phyloP scores from a whole-genome alignment of 1,140 invertebrate species.

The Drosophila littoralis region DNA sequence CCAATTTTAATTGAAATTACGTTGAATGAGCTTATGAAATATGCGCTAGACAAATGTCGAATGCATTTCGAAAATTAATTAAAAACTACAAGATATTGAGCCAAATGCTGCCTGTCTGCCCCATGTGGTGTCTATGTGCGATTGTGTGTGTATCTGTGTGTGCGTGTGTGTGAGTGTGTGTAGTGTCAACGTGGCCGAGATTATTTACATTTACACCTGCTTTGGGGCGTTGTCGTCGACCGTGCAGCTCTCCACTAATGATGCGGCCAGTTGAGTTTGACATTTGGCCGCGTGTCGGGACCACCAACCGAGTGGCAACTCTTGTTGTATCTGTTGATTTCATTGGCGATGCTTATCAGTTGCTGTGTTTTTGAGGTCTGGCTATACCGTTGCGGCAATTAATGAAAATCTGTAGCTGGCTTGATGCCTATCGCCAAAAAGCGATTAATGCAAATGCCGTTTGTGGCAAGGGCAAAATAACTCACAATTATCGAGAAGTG shows the following conservation, averaged over 20 bases:
- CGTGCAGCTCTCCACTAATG: slow-evolving; percentile 63
- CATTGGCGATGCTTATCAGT: slow-evolving; percentile 68
- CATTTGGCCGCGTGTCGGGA: slow-evolving; percentile 58
- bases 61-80: slow-evolving; percentile 62
- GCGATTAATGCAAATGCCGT: slow-evolving; percentile 74
- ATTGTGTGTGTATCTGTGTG: slow-evolving; percentile 34
- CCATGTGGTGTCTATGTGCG: slow-evolving; percentile 50
- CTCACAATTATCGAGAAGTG: slow-evolving; percentile 79
- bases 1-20: slow-evolving; percentile 51
- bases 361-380: slow-evolving; percentile 18
- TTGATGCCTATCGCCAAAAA: slow-evolving; percentile 66
- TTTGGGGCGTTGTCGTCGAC: slow-evolving; percentile 34
- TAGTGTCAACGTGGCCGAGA: slow-evolving; percentile 68
- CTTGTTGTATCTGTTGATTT: slow-evolving; percentile 60
- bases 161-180: slow-evolving; percentile 20
- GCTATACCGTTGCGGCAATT: slow-evolving; percentile 68
- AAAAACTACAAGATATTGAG: slow-evolving; percentile 58
- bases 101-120: slow-evolving; percentile 32
- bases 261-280: slow-evolving; percentile 64
- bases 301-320: slow-evolving; percentile 67
- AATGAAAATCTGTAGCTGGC: slow-evolving; percentile 59
- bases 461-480: slow-evolving; percentile 54
- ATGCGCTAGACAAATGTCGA: slow-evolving; percentile 42
- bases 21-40: slow-evolving; percentile 47
- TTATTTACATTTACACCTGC: slow-evolving; percentile 81